Base-by-base conservation (phyloP, 2,113 vertebrate species). In the Lota lota region DNA sequence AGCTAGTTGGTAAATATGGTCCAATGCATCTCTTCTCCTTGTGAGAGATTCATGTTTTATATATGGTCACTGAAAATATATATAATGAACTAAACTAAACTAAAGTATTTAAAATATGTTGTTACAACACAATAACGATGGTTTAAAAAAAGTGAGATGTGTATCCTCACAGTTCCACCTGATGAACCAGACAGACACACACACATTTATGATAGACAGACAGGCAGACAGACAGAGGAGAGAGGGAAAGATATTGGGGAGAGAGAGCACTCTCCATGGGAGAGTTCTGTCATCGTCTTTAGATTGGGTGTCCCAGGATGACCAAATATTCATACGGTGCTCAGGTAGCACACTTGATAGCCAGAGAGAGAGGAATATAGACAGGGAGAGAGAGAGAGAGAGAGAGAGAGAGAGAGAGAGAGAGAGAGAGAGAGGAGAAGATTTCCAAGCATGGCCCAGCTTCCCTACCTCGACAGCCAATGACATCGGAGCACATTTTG, bases 261-360 rank as follows among this genome's bases (percentile, higher is more conserved):
- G 40, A 12, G 40, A 47, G 40, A 47, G 40, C 8, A 33, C 62
- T 71, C 76, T 79, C 77, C 78, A 77, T 1, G 65, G 81, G 88
- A 84, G 81, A 82, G 76, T 83, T 86, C 70, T 72, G 77, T 86
- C 80, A 71, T 66, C 59, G 68, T 85, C 79, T 76, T 81, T 86
- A 85, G 88, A 91, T 91, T 90, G 83, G 82, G 86, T 90, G 83
- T 89, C 88, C 82, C 83, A 82, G 76, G 82, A 65, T 84, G 79
- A 85, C 91, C 80, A 91, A 89, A 69, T 83, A 92, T 91, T 92
- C 75, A 92, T 90, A 84, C 56, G 24, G 61, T 66, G 85, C 79
- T 92, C 89, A 85, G 81, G 83, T 92, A 73, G 82, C 88, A 74
- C 79, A 89, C 83, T 74, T 88, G 90, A 89, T 89, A 88, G 85